These are phyloP conservation scores for Ivindomyrus marchei DNA, from an alignment of 2,113 vertebrate genomes.

Conservation along the genomic window DNA sequence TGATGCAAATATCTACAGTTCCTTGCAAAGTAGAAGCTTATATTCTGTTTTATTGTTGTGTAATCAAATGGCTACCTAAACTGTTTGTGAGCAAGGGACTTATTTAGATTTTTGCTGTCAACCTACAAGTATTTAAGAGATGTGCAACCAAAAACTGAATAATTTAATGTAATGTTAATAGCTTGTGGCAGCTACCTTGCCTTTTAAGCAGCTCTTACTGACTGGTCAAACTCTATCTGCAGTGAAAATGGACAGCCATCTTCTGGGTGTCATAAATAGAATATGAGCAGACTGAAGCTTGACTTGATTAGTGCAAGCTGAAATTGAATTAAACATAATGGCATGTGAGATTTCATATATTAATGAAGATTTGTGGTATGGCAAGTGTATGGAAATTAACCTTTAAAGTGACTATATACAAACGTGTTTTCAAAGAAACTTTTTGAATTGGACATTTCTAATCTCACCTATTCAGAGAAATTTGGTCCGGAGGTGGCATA, in stretches of 20 bases:
- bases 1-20: background rate
- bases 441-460: background rate
- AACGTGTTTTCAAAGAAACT: background rate
- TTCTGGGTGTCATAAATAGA: background rate
- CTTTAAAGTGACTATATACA: background rate
- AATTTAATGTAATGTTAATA: background rate
- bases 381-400: background rate
- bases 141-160: background rate
- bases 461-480: background rate
- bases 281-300: background rate
- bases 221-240: background rate
- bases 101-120: background rate
- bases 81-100: background rate
- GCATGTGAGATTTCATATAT: background rate
- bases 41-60: background rate
- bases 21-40: background rate
- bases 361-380: background rate
- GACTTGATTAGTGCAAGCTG: background rate
- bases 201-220: background rate
- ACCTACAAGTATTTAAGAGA: background rate
- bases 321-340: background rate
- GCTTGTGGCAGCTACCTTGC: background rate
- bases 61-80: background rate
- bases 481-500: background rate
- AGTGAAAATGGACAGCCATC: background rate